A percentile compares a stretch with the other conserved stretches of the same genome.
phyloP scores from a whole-genome alignment of 2,888 invertebrate species.

The Lamellibrachia columna region DNA sequence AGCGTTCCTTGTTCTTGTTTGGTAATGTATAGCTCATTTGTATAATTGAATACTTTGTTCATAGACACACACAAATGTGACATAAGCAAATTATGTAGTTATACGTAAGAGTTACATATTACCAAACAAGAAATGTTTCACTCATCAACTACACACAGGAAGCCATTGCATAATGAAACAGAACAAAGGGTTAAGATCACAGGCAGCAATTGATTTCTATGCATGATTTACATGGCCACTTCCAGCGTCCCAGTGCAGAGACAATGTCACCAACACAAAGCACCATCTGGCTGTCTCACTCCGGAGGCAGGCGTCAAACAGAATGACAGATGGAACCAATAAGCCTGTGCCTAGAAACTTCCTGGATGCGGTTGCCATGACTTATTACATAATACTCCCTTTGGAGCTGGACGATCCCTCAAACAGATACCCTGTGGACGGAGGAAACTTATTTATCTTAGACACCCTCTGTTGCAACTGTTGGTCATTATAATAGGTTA shows the following conservation, averaged over 20 bases:
- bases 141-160: not conserved
- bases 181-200: conserved; percentile 16
- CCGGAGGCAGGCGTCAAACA: not conserved
- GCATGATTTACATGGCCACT: not conserved
- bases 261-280: not conserved
- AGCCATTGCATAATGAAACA: not conserved
- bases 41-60: no score
- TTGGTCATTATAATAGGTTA: not conserved
- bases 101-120: not conserved
- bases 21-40: no score
- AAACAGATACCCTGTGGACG: not conserved
- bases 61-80: no score
- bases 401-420: not conserved
- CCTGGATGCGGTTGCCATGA: not conserved
- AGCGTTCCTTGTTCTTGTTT: no score
- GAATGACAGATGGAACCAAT: not conserved
- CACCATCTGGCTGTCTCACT: not conserved
- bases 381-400: not conserved
- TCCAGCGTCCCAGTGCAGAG: not conserved
- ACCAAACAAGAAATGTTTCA: not conserved
- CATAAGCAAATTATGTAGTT: conserved; percentile 8
- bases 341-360: not conserved
- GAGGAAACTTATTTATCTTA: not conserved
- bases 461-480: not conserved
- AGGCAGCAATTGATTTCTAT: not conserved